Conservation (phyloP, 2,113 vertebrate genomes). For the Hemichromis elongatus region DNA sequence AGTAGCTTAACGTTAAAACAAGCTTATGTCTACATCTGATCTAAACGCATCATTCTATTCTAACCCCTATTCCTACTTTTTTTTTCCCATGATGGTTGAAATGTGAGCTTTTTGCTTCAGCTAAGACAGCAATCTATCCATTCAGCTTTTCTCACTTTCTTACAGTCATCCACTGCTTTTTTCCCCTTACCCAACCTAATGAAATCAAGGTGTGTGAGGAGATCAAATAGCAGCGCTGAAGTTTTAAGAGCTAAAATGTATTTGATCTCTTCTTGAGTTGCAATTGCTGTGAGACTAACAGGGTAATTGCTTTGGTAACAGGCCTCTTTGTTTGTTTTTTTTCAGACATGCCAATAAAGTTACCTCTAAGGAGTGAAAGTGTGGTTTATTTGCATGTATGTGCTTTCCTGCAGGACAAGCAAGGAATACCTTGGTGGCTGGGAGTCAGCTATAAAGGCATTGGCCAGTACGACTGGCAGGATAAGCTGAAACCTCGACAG, state of each 20-base stretch:
- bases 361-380: slow-evolving; percentile 17
- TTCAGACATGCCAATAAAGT: slow-evolving; percentile 30
- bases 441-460: slow-evolving; percentile 98
- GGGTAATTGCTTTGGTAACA: slow-evolving; percentile 45
- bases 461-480: slow-evolving; percentile 93
- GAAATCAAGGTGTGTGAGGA: slow-evolving; percentile 45
- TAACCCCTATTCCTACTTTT: neutral
- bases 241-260: slow-evolving; percentile 27
- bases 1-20: slow-evolving; percentile 17
- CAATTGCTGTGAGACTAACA: slow-evolving; percentile 39
- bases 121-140: neutral
- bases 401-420: slow-evolving; percentile 86
- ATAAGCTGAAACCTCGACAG: slow-evolving; percentile 95
- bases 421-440: slow-evolving; percentile 97
- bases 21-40: neutral
- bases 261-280: slow-evolving; percentile 53
- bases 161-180: neutral
- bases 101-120: neutral
- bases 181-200: slow-evolving; percentile 14
- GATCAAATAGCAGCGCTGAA: slow-evolving; percentile 48
- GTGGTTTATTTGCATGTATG: neutral
- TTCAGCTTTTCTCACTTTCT: neutral
- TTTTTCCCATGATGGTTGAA: neutral
- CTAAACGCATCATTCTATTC: neutral
- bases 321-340: neutral